Evolutionary conservation across 2,113 vertebrate species (phyloP), one percentile per base, ranked within the genome.

Genomic region (Aptenodytes forsteri): DNA sequence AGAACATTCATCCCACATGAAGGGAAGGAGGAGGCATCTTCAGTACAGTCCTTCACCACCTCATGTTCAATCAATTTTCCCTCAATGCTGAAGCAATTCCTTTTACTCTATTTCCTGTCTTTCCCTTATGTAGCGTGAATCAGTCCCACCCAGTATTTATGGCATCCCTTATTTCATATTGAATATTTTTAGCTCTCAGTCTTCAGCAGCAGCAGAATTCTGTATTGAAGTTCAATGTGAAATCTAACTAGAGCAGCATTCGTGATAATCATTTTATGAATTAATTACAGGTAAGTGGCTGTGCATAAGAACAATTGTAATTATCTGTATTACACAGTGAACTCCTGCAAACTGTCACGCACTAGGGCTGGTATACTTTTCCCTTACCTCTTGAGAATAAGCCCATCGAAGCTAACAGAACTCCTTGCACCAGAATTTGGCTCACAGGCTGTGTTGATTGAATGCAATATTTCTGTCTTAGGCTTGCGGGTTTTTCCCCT

Each of bases 251-350:
- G 38, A 91, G 42, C 55, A 94, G 54, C 58, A 71, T 47, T 83
- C 64, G 62, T 46, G 70, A 75, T 86, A 96, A 97, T 95, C 90
- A 88, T 91, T 96, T 94, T 96, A 86, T 93, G 67, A 96, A 90
- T 96, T 96, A 96, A 94, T 96, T 97, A 93, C 75, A 90, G 73
- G 75, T 91, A 90, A 96, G 54, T 88, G 67, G 50, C 67, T 94
- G 82, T 67, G 56, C 38, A 64, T 77, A 77, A 96, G 55, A 44
- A 55, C 64, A 93, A 11, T 80, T 93, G 54, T 70, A 94, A 88
- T 96, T 94, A 83, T 32, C 46, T 80, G 20, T 86, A 44, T 86
- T 55, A 59, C 52, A 80, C 10, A 27, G 58, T 73, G 75, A 96
- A 61, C 40, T 87, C 21, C 23, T 95, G 66, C 54, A 94, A 79